Base-by-base conservation (phyloP, 2,797 vertebrate genomes). In the Hypotaenidia okinawae region DNA sequence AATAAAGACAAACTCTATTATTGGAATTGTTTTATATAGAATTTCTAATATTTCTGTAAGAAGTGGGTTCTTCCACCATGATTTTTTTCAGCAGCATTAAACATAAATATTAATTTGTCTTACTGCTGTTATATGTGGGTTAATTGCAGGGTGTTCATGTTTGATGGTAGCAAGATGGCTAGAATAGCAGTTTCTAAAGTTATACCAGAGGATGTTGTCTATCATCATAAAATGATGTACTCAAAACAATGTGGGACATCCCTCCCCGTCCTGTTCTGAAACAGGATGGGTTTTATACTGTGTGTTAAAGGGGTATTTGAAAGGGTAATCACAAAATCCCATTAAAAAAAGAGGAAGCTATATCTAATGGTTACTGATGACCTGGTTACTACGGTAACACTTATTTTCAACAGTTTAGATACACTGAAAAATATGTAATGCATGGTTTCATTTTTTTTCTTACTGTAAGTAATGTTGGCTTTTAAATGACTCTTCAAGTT, bases 301-400 rank as follows among this genome's bases (percentile, higher is more conserved):
- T 73, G 63, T 96, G 69, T 90, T 94, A 94, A 96, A 81, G 83
- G 37, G 12, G 6, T 94, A 70, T 96, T 97, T 96, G 96, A 93
- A 96, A 97, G 90, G 75, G 66, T 95, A 85, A 92, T 93, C 78
- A 96, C 93, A 93, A 97, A 97, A 95, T 52, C 25, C 57, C 84
- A 74, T 94, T 87, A 93, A 84, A 91, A 84, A 96, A 92, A 75
- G 59, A 96, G 64, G 70, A 95, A 55, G 73, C 91, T 95, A 54
- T 95, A 90, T 95, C 59, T 93, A 92, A 88, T 89, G 35, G 84
- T 83, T 95, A 90, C 90, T 70, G 62, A 67, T 97, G 95, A 96
- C 92, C 94, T 96, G 94, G 96, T 98, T 97, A 81, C 97, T 96
- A 96, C 97, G 96, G 97, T 92, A 97, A 97, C 96, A 41, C 70